Evolutionary conservation across 2,113 vertebrate genomes (phyloP).

Genomic region (Rhinolophus ferrumequinum): DNA sequence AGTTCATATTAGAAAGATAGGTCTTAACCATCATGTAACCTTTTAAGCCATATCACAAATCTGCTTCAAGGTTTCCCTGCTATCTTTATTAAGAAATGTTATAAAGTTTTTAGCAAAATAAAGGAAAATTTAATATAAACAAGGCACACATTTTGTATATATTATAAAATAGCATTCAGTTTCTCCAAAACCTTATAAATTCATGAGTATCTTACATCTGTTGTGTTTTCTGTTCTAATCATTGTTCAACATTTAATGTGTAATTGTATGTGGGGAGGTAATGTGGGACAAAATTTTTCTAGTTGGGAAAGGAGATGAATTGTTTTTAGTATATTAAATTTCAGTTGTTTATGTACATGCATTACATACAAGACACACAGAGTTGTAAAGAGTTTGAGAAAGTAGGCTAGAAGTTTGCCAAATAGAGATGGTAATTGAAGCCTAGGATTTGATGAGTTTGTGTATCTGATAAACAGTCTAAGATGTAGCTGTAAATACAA

Average conservation of each 20-base stretch:
- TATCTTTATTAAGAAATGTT: not conserved
- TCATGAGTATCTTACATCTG: not conserved
- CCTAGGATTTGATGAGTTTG: not conserved
- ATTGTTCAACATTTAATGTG: not conserved
- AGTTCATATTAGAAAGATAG: not conserved
- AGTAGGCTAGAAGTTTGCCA: not conserved
- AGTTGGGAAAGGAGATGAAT: not conserved
- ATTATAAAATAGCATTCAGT: not conserved
- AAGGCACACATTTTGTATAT: not conserved
- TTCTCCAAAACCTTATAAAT: not conserved
- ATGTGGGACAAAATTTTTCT: not conserved
- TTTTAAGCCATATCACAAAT: not conserved
- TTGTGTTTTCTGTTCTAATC: not conserved
- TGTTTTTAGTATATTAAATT: conserved; percentile 12
- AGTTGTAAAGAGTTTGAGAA: not conserved
- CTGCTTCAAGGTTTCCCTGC: not conserved
- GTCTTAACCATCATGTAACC: not conserved
- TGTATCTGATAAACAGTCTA: not conserved
- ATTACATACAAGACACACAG: not conserved
- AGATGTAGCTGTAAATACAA: not conserved
- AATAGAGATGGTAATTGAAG: not conserved
- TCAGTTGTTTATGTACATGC: not conserved
- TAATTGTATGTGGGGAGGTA: not conserved
- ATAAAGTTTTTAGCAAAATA: not conserved
- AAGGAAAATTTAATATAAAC: not conserved